Evolutionary conservation across 2,797 vertebrate genomes (phyloP).

Genomic region (Mastacembelus armatus): DNA sequence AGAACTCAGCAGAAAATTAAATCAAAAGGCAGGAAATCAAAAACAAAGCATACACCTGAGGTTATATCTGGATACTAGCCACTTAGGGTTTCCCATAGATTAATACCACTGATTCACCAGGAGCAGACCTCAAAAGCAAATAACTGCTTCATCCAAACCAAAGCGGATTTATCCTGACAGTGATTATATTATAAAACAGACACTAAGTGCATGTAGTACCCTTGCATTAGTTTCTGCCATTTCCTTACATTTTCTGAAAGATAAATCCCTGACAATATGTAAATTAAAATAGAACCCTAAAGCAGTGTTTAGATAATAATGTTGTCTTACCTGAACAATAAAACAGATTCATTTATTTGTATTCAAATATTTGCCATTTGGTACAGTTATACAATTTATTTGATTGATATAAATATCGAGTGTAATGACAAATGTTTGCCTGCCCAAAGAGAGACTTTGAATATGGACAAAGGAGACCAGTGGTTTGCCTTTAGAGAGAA

Average conservation of each 20-base stretch:
- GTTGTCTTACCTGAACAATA: no score
- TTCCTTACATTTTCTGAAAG: not conserved
- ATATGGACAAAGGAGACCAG: not conserved
- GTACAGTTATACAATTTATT: no score
- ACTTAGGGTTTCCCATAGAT: constrained; percentile 7
- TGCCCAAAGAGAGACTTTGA: no score
- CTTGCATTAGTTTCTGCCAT: constrained; percentile 23
- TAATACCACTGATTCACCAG: constrained; percentile 7
- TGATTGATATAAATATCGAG: no score
- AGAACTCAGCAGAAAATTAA: not conserved
- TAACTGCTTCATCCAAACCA: constrained; percentile 12
- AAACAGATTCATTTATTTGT: no score
- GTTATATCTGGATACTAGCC: not conserved
- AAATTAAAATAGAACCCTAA: no score
- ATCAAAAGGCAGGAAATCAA: not conserved
- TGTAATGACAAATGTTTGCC: no score
- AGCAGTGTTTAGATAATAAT: no score
- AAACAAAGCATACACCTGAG: not conserved
- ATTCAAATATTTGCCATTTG: no score
- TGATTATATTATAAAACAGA: constrained; percentile 17
- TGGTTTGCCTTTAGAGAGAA: not conserved
- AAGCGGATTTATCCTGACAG: constrained; percentile 18
- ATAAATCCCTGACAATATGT: not conserved
- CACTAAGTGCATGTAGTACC: not conserved
- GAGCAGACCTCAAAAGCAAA: not conserved